Percentiles rank a stretch among this genome's conserved stretches.
These are phyloP conservation scores for Caprella mutica DNA, from an alignment of 2,888 invertebrate genomes.

Conservation along the genomic window DNA sequence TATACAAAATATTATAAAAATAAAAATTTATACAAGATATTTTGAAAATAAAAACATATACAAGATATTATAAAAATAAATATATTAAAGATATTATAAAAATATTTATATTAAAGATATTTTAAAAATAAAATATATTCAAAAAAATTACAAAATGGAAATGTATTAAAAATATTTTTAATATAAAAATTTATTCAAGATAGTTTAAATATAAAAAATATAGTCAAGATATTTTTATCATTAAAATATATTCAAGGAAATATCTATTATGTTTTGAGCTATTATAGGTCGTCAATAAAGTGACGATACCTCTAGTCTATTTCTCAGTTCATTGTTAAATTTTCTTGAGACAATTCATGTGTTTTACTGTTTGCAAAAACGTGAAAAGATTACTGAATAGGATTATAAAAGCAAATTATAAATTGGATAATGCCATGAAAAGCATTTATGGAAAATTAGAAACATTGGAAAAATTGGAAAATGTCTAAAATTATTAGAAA, in stretches of 20 bases:
- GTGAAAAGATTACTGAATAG: too few relatives aligned
- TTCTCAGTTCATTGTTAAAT: too few relatives aligned
- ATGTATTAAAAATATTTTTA: not conserved
- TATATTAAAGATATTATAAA: constrained; percentile 2
- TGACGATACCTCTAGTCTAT: too few relatives aligned
- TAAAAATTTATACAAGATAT: constrained; percentile 5
- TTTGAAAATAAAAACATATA: constrained; percentile 1
- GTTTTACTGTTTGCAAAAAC: too few relatives aligned
- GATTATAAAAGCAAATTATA: too few relatives aligned
- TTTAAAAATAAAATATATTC: not conserved
- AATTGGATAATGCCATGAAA: too few relatives aligned
- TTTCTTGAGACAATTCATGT: too few relatives aligned
- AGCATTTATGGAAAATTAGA: too few relatives aligned
- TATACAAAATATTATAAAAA: constrained; percentile 9
- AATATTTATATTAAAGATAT: not conserved
- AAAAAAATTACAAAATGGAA: constrained; percentile 1
- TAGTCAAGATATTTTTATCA: not conserved
- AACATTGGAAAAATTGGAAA: too few relatives aligned
- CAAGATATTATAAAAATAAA: constrained; percentile 4
- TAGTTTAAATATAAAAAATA: not conserved
- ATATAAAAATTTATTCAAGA: not conserved
- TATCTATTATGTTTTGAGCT: too few relatives aligned
- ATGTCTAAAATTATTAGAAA: too few relatives aligned
- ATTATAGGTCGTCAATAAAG: too few relatives aligned
- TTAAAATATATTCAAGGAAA: constrained; percentile 3